A percentile compares a stretch with the other conserved stretches of the same genome.
These are phyloP conservation scores for Archivesica marissinica DNA, from an alignment of 1,140 invertebrate species.

Conservation along the genomic window DNA sequence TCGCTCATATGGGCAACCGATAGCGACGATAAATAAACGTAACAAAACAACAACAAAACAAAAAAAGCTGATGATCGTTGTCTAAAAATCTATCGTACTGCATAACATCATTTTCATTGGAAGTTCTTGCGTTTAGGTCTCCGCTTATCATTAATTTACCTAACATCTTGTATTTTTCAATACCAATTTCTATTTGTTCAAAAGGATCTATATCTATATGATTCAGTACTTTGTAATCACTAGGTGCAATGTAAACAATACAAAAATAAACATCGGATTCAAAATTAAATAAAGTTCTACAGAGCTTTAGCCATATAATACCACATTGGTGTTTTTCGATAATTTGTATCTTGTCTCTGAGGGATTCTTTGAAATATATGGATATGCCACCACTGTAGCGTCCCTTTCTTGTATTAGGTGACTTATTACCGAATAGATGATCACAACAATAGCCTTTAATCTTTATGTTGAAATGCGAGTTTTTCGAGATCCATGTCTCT, in stretches of 20 bases:
- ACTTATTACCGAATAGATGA: background rate
- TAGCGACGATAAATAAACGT: too few species aligned
- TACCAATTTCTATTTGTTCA: too few species aligned
- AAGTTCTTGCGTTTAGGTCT: too few species aligned
- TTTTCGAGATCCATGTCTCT: conserved; percentile 33
- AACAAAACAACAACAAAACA: too few species aligned
- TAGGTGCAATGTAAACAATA: conserved; percentile 7
- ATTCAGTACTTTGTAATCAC: too few species aligned
- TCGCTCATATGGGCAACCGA: too few species aligned
- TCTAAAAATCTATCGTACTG: too few species aligned
- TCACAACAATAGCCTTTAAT: background rate
- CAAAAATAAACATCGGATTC: conserved; percentile 8
- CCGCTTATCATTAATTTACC: too few species aligned
- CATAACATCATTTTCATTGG: too few species aligned
- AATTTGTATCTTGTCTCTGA: background rate
- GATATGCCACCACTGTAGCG: conserved; percentile 18
- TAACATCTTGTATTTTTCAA: too few species aligned
- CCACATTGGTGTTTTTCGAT: background rate
- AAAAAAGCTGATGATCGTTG: too few species aligned
- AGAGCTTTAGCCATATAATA: background rate
- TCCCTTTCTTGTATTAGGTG: background rate
- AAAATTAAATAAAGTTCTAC: background rate
- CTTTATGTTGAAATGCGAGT: background rate
- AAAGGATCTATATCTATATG: too few species aligned
- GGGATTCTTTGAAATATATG: conserved; percentile 12